phyloP scores from a whole-genome alignment of 2,888 invertebrate genomes.

The Caenorhabditis macrosperma region DNA sequence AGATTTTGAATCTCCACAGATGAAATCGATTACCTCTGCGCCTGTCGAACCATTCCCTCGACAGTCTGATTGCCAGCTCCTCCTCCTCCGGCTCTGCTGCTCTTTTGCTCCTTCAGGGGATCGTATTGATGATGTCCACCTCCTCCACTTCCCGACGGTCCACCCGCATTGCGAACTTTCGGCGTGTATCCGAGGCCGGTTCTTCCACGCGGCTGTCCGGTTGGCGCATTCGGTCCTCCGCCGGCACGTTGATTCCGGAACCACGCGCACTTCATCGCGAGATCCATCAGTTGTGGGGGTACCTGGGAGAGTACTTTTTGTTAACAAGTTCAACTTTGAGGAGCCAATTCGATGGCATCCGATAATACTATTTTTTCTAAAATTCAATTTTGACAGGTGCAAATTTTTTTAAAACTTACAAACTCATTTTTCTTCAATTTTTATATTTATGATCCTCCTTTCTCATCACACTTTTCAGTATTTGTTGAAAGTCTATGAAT shows the following conservation, averaged over 20 bases:
- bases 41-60: conserved; percentile 49
- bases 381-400: too few species aligned
- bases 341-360: too few species aligned
- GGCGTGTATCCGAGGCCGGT: conserved; percentile 63
- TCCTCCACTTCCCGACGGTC: conserved; percentile 16
- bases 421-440: too few species aligned
- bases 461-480: too few species aligned
- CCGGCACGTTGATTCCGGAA: conserved; percentile 61
- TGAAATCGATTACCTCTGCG: conserved; percentile 18
- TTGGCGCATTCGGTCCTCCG: conserved; percentile 3
- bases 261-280: conserved; percentile 67
- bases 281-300: conserved; percentile 56
- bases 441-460: too few species aligned
- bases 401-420: too few species aligned
- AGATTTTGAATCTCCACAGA: background rate
- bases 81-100: conserved; percentile 1
- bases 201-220: conserved; percentile 41
- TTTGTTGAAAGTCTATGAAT: too few species aligned
- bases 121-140: conserved; percentile 54
- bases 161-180: conserved; percentile 29
- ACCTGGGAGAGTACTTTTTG: too few species aligned
- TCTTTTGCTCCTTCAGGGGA: conserved; percentile 65
- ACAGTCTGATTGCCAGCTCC: conserved; percentile 44
- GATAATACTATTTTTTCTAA: too few species aligned
- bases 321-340: too few species aligned